Evolutionary conservation across 1,140 invertebrate species (phyloP), one percentile per base, ranked within the genome.

Genomic region (Argopecten irradians): DNA sequence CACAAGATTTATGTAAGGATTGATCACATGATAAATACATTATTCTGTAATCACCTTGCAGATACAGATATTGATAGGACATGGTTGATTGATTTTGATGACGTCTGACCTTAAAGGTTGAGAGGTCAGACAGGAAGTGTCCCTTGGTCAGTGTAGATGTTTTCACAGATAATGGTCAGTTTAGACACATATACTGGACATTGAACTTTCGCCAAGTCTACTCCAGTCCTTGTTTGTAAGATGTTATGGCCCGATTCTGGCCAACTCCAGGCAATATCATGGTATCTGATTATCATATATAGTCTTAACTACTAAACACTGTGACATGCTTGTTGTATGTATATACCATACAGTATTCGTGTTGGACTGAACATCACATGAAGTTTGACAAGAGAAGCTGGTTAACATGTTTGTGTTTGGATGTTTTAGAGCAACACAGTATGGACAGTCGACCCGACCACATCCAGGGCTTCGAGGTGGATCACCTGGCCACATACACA

Each of bases 401-500:
- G n/a, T 28, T 71, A 71, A 71, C 5, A 71, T 71, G 55, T n/a
- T 28, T 71, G 5, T 71, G 55, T 71, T 71, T 71, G 55, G 55
- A 71, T 71, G n/a, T 71, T 71, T 71, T 71, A 71, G 55, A 71
- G 55, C 55, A 71, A 71, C 55, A 71, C 55, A 71, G 55, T 71
- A 71, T 71, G 55, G 55, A 71, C 13, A 71, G 55, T 71, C 55
- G 55, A 11, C 19, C 55, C 5, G 55, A 71, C 16, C 8, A n/a
- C 55, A 28, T 71, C n/a, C 55, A n/a, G n/a, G 55, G 55, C 13
- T 94, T 94, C 91, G 94, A 94, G 83, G 83, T 99, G 95, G 99
- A 99, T 95, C 99, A 99, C 96, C 97, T 99, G 95, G 99, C 99
- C 83, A 99, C 99, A 28, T 99, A 99, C 43, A 95, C 96, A 19